These are phyloP conservation scores for Scolopax mira DNA, from an alignment of 2,113 vertebrate species.

Conservation along the genomic window DNA sequence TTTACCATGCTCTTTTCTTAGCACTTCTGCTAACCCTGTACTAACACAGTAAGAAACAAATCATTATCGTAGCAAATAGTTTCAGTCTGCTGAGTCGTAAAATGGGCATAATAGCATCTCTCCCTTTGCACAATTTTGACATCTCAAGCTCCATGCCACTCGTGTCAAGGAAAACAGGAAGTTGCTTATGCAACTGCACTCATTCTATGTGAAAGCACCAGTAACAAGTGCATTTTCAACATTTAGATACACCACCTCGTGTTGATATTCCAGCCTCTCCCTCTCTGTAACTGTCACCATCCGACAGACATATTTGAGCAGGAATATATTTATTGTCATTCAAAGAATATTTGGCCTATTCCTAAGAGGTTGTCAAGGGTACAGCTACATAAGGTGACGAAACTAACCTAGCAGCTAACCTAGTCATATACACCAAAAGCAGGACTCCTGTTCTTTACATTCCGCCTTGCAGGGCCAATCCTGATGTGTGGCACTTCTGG, in stretches of 20 bases:
- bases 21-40: background rate
- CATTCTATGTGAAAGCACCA: background rate
- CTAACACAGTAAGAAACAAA: background rate
- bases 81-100: background rate
- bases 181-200: background rate
- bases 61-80: background rate
- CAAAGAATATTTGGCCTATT: background rate
- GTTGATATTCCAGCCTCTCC: background rate
- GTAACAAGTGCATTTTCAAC: background rate
- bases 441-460: background rate
- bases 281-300: background rate
- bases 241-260: background rate
- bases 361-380: background rate
- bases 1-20: background rate
- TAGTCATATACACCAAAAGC: background rate
- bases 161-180: background rate
- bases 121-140: background rate
- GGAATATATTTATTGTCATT: background rate
- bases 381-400: background rate
- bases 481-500: background rate
- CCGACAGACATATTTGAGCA: background rate
- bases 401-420: background rate
- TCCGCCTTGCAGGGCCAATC: background rate
- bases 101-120: background rate
- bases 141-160: background rate